phyloP scores from a whole-genome alignment of 2,113 vertebrate species.

The Echinops telfairi region DNA sequence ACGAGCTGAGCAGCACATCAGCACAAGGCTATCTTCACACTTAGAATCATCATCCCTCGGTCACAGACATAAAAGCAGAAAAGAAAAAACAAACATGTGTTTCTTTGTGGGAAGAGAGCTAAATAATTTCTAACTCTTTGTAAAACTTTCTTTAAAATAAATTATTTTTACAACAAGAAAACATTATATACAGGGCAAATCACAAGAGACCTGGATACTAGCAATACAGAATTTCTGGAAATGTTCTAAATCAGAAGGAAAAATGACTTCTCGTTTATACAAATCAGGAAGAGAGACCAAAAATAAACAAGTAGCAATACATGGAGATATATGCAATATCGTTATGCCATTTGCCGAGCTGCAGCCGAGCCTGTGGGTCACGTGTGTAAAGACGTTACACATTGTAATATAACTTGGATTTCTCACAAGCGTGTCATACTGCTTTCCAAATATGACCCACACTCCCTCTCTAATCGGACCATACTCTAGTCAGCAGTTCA shows the following conservation, averaged over 20 bases:
- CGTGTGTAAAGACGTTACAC: slow-evolving; percentile 5
- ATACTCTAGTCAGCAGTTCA: neutral
- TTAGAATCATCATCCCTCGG: neutral
- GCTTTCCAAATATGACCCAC: neutral
- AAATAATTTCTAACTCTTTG: neutral
- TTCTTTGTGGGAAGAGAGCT: neutral
- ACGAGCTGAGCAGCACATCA: neutral
- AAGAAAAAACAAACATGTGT: neutral
- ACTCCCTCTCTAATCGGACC: neutral
- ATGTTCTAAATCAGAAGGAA: slow-evolving; percentile 54
- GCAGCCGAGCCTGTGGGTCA: neutral
- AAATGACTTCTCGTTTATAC: neutral
- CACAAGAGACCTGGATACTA: neutral
- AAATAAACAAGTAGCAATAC: neutral
- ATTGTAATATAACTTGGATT: slow-evolving; percentile 25
- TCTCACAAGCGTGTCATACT: slow-evolving; percentile 12
- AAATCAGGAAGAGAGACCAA: neutral
- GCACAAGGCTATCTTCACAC: neutral
- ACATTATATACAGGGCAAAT: neutral
- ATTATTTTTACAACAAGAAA: slow-evolving; percentile 28
- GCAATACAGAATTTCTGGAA: slow-evolving; percentile 35
- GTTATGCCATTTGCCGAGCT: neutral
- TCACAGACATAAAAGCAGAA: slow-evolving; percentile 39
- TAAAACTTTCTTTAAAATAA: slow-evolving; percentile 2
- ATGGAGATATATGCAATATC: slow-evolving; percentile 23